phyloP scores from a whole-genome alignment of 2,797 vertebrate genomes.

The Mastacembelus armatus region DNA sequence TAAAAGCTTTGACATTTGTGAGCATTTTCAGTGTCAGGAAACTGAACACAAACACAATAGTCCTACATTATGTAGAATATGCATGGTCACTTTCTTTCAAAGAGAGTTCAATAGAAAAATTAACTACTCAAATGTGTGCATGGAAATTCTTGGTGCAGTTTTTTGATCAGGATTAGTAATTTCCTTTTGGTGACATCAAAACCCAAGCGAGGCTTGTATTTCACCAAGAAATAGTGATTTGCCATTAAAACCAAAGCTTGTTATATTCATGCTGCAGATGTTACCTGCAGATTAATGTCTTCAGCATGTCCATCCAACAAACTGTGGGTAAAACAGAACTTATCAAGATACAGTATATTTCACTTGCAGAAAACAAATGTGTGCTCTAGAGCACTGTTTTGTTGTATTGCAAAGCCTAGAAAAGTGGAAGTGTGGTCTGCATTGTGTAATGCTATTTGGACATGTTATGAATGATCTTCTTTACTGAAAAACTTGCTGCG shows the following conservation, averaged over 20 bases:
- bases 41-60: not conserved
- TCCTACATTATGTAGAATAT: not conserved
- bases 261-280: no score
- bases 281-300: not conserved
- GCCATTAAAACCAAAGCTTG: no score
- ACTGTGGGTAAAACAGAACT: not conserved
- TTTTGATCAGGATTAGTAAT: no score
- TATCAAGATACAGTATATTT: not conserved
- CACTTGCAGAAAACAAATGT: not conserved
- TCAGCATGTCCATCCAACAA: not conserved
- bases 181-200: no score
- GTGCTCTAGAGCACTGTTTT: not conserved
- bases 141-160: no score
- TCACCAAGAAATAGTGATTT: no score
- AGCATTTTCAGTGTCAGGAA: not conserved
- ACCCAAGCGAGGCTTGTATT: no score
- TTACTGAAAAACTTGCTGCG: not conserved
- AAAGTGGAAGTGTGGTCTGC: not conserved
- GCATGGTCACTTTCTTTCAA: not conserved
- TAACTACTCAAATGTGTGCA: not conserved
- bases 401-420: not conserved
- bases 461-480: conserved; percentile 5
- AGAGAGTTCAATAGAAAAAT: not conserved
- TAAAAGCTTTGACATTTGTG: not conserved
- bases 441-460: conserved; percentile 1